Percentiles rank a stretch among this genome's conserved stretches.
These are phyloP conservation scores for Saturnia japonica DNA, from an alignment of 2,888 invertebrate species.

Conservation along the genomic window DNA sequence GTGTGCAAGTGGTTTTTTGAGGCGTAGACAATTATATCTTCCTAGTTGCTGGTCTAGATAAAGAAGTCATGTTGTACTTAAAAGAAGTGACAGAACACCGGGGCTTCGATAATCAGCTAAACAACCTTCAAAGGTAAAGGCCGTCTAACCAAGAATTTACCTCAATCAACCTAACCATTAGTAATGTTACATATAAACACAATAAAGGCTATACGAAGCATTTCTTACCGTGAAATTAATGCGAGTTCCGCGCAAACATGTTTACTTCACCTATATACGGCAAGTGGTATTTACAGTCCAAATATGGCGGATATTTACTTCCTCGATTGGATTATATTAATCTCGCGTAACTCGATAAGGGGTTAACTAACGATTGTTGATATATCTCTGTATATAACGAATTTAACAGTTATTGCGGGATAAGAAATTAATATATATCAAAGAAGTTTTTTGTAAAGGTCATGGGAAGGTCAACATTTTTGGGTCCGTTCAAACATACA, in stretches of 20 bases:
- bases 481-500: too few relatives aligned
- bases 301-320: slow-evolving; percentile 8
- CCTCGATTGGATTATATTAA: not conserved
- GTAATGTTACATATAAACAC: slow-evolving; percentile 7
- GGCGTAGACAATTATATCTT: too few relatives aligned
- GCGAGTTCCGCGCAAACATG: slow-evolving; percentile 9
- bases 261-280: slow-evolving; percentile 11
- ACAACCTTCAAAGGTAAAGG: not conserved
- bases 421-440: not conserved
- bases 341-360: slow-evolving; percentile 12
- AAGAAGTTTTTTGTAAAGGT: too few relatives aligned
- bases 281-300: not conserved
- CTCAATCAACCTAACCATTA: slow-evolving; percentile 3
- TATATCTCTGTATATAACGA: not conserved
- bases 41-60: not conserved
- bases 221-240: slow-evolving; percentile 3
- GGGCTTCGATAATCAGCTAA: not conserved
- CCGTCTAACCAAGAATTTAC: slow-evolving; percentile 9
- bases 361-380: not conserved
- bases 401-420: not conserved
- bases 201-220: slow-evolving; percentile 3
- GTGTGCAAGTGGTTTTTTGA: too few relatives aligned
- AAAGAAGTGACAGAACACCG: not conserved
- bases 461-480: too few relatives aligned
- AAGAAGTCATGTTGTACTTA: not conserved